phyloP scores from a whole-genome alignment of 2,113 vertebrate species.

The Hydrochoerus hydrochaeris region DNA sequence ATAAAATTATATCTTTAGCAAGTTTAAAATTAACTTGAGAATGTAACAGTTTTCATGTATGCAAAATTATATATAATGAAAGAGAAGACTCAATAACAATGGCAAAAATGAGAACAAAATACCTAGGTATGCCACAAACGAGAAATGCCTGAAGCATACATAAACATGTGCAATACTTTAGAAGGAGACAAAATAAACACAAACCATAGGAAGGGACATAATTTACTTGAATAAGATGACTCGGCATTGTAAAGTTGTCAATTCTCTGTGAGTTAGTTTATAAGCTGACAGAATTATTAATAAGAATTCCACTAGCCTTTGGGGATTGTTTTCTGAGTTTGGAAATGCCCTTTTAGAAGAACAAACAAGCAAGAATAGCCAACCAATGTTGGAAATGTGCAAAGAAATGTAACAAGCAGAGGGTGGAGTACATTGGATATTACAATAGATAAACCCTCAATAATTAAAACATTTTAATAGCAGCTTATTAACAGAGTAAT shows the following conservation, averaged over 20 bases:
- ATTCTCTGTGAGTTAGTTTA: background rate
- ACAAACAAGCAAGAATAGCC: background rate
- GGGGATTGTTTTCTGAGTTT: background rate
- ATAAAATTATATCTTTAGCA: background rate
- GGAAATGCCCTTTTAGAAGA: background rate
- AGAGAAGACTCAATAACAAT: background rate
- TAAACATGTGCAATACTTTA: background rate
- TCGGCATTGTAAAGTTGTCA: background rate
- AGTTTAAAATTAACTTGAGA: background rate
- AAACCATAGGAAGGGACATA: background rate
- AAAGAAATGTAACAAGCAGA: background rate
- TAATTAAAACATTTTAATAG: conserved; percentile 26
- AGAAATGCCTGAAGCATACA: background rate
- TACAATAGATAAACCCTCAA: background rate
- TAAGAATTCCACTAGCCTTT: background rate
- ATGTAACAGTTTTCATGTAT: background rate
- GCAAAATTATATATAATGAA: background rate
- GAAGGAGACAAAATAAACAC: background rate
- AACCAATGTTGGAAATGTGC: background rate
- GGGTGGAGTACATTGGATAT: background rate
- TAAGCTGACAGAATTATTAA: background rate
- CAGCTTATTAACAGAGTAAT: background rate
- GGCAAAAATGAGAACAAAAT: conserved; percentile 28
- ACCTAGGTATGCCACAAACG: background rate
- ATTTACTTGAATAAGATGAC: background rate